Evolutionary conservation across 2,797 vertebrate species (phyloP).

Genomic region (Emys orbicularis): DNA sequence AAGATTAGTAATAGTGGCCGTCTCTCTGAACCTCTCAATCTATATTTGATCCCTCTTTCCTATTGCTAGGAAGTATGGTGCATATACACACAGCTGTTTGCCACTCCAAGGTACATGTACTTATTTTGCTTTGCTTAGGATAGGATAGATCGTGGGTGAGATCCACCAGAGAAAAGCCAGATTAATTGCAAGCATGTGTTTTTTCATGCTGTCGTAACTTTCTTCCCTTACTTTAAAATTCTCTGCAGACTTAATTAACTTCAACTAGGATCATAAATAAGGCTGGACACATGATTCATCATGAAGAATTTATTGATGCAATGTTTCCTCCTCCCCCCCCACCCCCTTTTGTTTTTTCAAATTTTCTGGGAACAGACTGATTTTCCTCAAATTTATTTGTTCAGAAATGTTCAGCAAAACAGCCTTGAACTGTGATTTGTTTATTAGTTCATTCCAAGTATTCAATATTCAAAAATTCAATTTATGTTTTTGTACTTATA

Average conservation of each 20-base stretch:
- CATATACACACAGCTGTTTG: conserved; percentile 54
- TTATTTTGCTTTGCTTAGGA: conserved; percentile 35
- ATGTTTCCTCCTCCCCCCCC: not conserved
- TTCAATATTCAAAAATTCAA: not conserved
- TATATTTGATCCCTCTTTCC: conserved; percentile 7
- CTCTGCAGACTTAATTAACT: conserved; percentile 42
- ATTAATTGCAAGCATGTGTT: conserved; percentile 15
- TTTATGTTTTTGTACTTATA: not conserved
- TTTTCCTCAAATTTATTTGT: not conserved
- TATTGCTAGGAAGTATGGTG: not conserved
- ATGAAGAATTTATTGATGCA: conserved; percentile 16
- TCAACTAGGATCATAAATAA: conserved; percentile 8
- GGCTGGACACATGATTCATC: conserved; percentile 9
- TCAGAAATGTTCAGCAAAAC: conserved; percentile 18
- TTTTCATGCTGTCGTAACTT: conserved; percentile 26
- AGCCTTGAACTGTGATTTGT: not conserved
- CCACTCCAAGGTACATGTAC: not conserved
- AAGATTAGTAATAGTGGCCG: conserved; percentile 54
- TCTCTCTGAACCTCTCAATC: not conserved
- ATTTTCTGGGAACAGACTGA: not conserved
- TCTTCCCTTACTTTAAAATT: conserved; percentile 42
- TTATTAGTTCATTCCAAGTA: not conserved
- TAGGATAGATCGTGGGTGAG: not conserved
- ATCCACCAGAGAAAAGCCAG: not conserved
- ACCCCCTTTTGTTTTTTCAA: not conserved